phyloP scores from a whole-genome alignment of 1,140 invertebrate genomes.

The Copidosoma floridanum region DNA sequence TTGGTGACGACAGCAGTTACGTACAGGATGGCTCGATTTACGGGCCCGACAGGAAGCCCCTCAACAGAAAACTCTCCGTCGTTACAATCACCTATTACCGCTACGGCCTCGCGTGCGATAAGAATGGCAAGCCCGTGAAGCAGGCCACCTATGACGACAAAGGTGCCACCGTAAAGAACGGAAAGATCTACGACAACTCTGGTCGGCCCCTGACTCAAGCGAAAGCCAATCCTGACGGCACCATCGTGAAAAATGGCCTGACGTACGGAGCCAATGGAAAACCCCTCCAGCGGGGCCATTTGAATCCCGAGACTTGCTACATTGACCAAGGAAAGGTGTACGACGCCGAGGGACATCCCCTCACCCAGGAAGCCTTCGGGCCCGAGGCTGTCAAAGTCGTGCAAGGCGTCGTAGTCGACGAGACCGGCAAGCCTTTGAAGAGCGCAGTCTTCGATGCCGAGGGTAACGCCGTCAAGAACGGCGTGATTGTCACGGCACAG shows the following conservation, averaged over 20 bases:
- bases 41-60: slow-evolving; percentile 38
- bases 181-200: slow-evolving; percentile 42
- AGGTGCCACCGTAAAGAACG: slow-evolving; percentile 45
- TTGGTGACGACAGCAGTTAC: slow-evolving; percentile 46
- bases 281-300: slow-evolving; percentile 39
- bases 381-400: slow-evolving; percentile 47
- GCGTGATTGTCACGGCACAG: slow-evolving; percentile 36
- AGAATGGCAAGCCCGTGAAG: slow-evolving; percentile 46
- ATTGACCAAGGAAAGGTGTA: slow-evolving; percentile 47
- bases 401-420: slow-evolving; percentile 47
- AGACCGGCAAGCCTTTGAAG: slow-evolving; percentile 45
- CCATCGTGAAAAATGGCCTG: slow-evolving; percentile 47
- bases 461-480: slow-evolving; percentile 49
- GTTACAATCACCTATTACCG: slow-evolving; percentile 42
- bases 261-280: slow-evolving; percentile 42
- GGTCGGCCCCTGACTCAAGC: slow-evolving; percentile 42
- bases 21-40: slow-evolving; percentile 46
- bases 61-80: slow-evolving; percentile 42
- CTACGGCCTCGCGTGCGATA: slow-evolving; percentile 46
- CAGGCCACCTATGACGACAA: slow-evolving; percentile 44
- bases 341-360: slow-evolving; percentile 37
- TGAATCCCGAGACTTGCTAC: slow-evolving; percentile 41
- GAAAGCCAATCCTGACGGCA: slow-evolving; percentile 38
- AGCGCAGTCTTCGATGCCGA: slow-evolving; percentile 44
- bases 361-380: slow-evolving; percentile 51